phyloP scores from a whole-genome alignment of 2,797 vertebrate species.

The Phylloscopus collybita region DNA sequence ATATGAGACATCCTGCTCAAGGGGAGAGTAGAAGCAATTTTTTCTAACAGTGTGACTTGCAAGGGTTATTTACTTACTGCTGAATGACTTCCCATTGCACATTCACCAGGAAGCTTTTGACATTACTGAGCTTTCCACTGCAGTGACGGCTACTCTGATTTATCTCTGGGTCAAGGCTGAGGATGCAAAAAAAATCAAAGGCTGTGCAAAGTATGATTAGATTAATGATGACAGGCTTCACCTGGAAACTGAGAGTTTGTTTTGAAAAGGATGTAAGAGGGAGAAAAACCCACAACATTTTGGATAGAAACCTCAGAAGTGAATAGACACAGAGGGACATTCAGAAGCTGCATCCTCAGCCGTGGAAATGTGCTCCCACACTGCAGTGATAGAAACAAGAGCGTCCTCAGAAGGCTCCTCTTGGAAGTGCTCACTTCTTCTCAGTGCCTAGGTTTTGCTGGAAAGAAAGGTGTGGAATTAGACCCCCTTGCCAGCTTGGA shows the following conservation, averaged over 20 bases:
- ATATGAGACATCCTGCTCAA: neutral
- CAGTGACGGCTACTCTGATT: neutral
- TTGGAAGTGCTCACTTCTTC: neutral
- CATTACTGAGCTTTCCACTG: slow-evolving; percentile 23
- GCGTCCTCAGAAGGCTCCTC: neutral
- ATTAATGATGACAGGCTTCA: slow-evolving; percentile 31
- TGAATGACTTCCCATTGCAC: slow-evolving; percentile 60
- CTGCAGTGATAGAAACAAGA: neutral
- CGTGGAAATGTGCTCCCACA: neutral
- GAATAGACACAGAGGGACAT: neutral
- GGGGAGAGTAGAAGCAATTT: neutral
- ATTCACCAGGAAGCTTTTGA: slow-evolving; percentile 52
- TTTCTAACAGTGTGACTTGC: neutral
- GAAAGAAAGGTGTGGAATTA: neutral
- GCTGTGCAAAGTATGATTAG: neutral
- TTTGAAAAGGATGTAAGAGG: neutral
- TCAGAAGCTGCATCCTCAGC: neutral
- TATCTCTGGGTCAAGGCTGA: slow-evolving; percentile 25
- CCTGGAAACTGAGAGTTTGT: slow-evolving; percentile 5
- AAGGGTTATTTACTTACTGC: slow-evolving; percentile 27
- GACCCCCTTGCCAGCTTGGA: neutral
- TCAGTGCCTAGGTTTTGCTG: neutral
- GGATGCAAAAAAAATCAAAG: slow-evolving; percentile 8
- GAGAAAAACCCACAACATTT: fast-evolving
- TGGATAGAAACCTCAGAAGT: neutral